Evolutionary conservation across 2,113 vertebrate genomes (phyloP), one percentile per base, ranked within the genome.

Genomic region (Arvicanthis niloticus): DNA sequence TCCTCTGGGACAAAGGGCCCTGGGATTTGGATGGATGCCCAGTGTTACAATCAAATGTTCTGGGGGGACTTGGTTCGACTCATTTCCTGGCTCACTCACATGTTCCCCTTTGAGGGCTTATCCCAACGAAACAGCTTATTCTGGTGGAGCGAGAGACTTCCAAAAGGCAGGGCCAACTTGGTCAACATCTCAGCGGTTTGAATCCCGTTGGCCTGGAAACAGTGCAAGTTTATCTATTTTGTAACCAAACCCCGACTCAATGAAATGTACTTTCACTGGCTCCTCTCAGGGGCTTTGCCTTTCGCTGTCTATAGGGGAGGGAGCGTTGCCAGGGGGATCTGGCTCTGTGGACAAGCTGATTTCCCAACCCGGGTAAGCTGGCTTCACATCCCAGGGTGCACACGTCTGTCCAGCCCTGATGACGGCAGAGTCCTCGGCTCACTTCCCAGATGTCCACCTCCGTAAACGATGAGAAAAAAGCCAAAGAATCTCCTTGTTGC

Each of bases 181-280:
- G 92, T 94, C 94, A 92, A 31, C 91, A 88, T 45, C 34, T 72
- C 4, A 13, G 60, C 6, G 10, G 76, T 40, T 62, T 67, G 81
- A 53, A 75, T 24, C 70, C 68, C 5, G 75, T 95, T 92, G 92
- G 92, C 96, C 94, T 91, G 89, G 93, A 96, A 89, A 76, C 91
- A 15, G 34, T 0, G 22, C 42, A 40, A 67, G 2, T 95, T 56
- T 15, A 13, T 89, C 68, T 58, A 7, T 94, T 92, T 96, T 77
- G 2, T 65, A 92, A 96, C 81, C 34, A 87, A 91, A 80, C 42
- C 65, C 78, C n/a, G 62, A 58, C 81, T 96, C 92, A 76, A 37
- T 92, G 91, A 95, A 95, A 90, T 86, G 81, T 91, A 92, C 73
- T 78, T 82, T 7, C 77, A 58, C 92, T 88, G 62, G 73, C 65